Evolutionary conservation across 2,888 invertebrate genomes (phyloP).

Genomic region (Malthinus seriepunctatus): DNA sequence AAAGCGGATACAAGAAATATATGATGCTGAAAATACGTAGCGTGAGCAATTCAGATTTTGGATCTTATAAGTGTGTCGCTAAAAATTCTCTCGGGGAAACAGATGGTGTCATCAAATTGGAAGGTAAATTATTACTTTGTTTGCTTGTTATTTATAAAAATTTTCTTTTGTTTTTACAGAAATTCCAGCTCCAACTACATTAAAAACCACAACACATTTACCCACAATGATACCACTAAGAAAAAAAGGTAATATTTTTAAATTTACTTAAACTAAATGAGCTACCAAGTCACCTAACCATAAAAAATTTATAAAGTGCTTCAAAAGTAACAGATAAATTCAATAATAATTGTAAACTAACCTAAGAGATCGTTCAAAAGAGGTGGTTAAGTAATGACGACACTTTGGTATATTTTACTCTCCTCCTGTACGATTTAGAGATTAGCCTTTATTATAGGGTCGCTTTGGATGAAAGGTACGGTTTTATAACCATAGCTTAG

Average conservation of each 20-base stretch:
- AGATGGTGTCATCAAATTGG: constrained; percentile 85
- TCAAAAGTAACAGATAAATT: background rate
- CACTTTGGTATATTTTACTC: too few species aligned
- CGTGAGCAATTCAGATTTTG: constrained; percentile 79
- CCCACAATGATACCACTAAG: constrained; percentile 62
- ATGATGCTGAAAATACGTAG: constrained; percentile 89
- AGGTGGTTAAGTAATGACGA: too few species aligned
- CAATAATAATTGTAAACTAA: too few species aligned
- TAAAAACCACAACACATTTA: constrained; percentile 64
- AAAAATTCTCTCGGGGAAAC: constrained; percentile 91
- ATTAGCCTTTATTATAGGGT: too few species aligned
- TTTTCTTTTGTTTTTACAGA: constrained; percentile 61
- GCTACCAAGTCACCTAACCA: too few species aligned
- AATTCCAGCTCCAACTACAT: constrained; percentile 83
- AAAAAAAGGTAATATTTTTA: constrained; percentile 63
- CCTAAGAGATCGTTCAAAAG: too few species aligned
- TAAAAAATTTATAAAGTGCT: background rate
- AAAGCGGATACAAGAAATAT: constrained; percentile 86
- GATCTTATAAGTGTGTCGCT: constrained; percentile 88
- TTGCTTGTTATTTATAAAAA: constrained; percentile 22
- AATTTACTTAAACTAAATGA: constrained; percentile 14
- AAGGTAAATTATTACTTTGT: constrained; percentile 64
- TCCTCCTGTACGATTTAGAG: too few species aligned
- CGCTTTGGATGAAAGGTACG: too few species aligned
- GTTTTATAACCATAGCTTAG: too few species aligned